Evolutionary conservation across 2,797 vertebrate species (phyloP).

Genomic region (Kryptolebias ocellatus): DNA sequence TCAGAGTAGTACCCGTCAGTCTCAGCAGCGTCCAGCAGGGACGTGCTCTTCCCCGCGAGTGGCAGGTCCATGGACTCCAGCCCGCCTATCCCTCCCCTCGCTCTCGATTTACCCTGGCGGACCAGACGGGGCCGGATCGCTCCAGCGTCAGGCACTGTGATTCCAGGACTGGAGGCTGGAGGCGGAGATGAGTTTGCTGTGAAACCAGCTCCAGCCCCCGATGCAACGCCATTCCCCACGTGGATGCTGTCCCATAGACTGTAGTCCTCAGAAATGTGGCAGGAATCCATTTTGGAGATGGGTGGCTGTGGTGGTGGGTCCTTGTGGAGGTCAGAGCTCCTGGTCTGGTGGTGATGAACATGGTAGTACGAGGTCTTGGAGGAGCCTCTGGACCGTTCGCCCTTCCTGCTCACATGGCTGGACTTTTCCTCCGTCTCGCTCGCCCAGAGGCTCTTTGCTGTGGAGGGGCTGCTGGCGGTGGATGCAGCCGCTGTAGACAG

Average conservation of each 20-base stretch:
- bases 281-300: constrained; percentile 85
- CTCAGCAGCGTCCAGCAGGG: constrained; percentile 83
- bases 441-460: constrained; percentile 64
- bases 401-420: constrained; percentile 51
- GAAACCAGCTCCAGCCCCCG: constrained; percentile 40
- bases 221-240: constrained; percentile 22
- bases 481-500: constrained; percentile 46
- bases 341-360: constrained; percentile 73
- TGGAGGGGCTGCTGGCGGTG: constrained; percentile 62
- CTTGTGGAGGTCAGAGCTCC: constrained; percentile 72
- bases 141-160: constrained; percentile 80
- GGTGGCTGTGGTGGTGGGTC: constrained; percentile 82
- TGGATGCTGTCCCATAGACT: constrained; percentile 71
- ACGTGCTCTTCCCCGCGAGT: constrained; percentile 69
- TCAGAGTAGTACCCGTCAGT: constrained; percentile 94
- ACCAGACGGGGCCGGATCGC: constrained; percentile 80
- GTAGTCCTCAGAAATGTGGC: constrained; percentile 79
- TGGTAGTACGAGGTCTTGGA: constrained; percentile 76
- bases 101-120: constrained; percentile 84
- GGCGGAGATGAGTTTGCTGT: constrained; percentile 45
- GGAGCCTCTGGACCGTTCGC: constrained; percentile 65
- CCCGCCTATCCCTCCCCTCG: constrained; percentile 64
- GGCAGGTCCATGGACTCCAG: constrained; percentile 48
- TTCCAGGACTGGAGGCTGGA: constrained; percentile 73
- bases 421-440: constrained; percentile 53